Percentiles rank a stretch among this genome's conserved stretches.
Conservation (phyloP, 2,797 vertebrate genomes). For the Myotis planiceps region DNA sequence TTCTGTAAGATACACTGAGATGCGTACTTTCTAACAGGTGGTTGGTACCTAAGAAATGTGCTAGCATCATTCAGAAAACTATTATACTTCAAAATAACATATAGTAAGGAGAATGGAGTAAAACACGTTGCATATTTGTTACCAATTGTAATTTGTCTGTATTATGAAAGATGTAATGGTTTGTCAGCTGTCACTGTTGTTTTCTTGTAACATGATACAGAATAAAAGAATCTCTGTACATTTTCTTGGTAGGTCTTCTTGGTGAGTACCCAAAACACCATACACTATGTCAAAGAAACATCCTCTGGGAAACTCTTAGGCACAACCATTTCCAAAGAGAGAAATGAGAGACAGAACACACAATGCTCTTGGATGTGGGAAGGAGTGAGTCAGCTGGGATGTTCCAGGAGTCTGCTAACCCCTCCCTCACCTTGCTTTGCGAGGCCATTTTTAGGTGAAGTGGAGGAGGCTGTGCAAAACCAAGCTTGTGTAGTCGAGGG, state of each 20-base stretch:
- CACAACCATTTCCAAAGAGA: not conserved
- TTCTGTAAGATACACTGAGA: constrained; percentile 91
- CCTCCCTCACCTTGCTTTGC: not conserved
- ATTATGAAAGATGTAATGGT: constrained; percentile 97
- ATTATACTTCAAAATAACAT: constrained; percentile 84
- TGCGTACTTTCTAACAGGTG: constrained; percentile 88
- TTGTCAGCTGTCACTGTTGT: constrained; percentile 96
- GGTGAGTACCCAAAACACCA: not conserved
- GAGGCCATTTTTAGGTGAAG: not conserved
- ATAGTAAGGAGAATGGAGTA: constrained; percentile 90
- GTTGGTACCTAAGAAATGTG: constrained; percentile 88
- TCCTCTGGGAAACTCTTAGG: not conserved
- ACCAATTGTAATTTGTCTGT: constrained; percentile 95
- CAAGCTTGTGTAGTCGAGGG: not conserved
- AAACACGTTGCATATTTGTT: constrained; percentile 95
- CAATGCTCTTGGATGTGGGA: not conserved
- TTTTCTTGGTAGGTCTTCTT: constrained; percentile 26
- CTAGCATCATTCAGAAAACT: constrained; percentile 83
- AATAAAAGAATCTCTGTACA: constrained; percentile 91
- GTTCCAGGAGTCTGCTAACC: not conserved
- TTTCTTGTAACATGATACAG: constrained; percentile 94
- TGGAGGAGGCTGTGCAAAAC: not conserved
- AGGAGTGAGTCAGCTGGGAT: not conserved
- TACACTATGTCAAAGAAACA: not conserved
- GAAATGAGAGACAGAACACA: not conserved